Conservation (phyloP, 2,888 invertebrate genomes). For the Melanargia galathea region DNA sequence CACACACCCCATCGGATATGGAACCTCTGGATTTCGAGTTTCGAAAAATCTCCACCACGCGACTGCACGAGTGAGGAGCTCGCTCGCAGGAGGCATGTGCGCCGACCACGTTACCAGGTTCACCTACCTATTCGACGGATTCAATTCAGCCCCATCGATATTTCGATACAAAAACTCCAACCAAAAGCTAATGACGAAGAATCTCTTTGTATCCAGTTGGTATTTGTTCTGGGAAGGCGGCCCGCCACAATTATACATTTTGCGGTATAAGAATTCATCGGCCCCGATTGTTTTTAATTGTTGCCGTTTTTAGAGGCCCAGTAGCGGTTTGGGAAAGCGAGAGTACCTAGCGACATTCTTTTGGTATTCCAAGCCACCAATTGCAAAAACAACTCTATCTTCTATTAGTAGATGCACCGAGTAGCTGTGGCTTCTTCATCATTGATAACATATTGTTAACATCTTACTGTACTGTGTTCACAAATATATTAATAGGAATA, state of each 20-base stretch:
- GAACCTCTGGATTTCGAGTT: neutral
- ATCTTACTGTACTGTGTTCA: too few relatives aligned
- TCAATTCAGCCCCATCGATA: conserved; percentile 43
- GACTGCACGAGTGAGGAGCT: too few relatives aligned
- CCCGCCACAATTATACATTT: conserved; percentile 46
- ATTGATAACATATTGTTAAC: too few relatives aligned
- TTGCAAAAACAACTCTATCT: conserved; percentile 1
- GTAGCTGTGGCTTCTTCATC: neutral
- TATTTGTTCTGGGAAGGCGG: conserved; percentile 48
- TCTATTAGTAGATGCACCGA: conserved; percentile 3
- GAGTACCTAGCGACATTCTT: conserved; percentile 25
- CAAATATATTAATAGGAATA: too few relatives aligned
- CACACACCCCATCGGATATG: too few relatives aligned
- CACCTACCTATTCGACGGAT: conserved; percentile 31
- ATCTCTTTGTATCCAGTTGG: conserved; percentile 47
- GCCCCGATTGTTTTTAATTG: conserved; percentile 41
- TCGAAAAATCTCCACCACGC: neutral
- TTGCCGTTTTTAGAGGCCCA: conserved; percentile 29
- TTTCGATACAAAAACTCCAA: conserved; percentile 43
- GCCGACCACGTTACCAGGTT: conserved; percentile 14
- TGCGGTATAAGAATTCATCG: conserved; percentile 38
- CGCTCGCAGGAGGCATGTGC: conserved; percentile 11
- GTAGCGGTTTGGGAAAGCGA: conserved; percentile 25
- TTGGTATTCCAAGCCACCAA: conserved; percentile 3
- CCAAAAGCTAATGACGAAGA: conserved; percentile 47